Evolutionary conservation across 2,888 invertebrate species (phyloP).

Genomic region (Chromoteleia sp.): DNA sequence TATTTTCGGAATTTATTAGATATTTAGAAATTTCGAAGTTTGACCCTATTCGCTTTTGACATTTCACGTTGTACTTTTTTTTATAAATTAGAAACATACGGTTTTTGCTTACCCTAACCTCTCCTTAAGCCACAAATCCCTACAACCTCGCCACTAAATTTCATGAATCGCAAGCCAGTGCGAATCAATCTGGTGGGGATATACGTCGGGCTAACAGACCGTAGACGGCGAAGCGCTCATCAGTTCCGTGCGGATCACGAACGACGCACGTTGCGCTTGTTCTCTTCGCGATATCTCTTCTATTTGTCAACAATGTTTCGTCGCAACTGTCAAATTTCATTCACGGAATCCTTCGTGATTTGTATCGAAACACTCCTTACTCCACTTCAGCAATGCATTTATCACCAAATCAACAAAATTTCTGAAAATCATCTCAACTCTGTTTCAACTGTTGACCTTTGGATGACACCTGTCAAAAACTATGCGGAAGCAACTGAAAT

Average conservation of each 20-base stretch:
- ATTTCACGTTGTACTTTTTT: not conserved
- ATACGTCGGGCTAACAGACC: constrained; percentile 56
- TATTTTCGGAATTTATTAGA: no score
- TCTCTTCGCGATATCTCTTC: not conserved
- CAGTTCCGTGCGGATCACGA: constrained; percentile 81
- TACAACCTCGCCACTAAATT: constrained; percentile 32
- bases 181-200: constrained; percentile 56
- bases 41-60: no score
- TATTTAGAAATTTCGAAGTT: no score
- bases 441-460: no score
- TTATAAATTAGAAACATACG: not conserved
- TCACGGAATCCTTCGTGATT: no score
- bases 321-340: no score
- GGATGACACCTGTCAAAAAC: no score
- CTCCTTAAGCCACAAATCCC: constrained; percentile 9
- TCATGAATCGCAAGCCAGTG: constrained; percentile 42
- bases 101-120: not conserved
- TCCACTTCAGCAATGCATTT: no score
- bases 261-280: constrained; percentile 46
- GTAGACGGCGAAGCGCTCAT: constrained; percentile 67
- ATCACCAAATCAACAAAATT: no score
- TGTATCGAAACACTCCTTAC: not conserved
- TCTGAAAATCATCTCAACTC: no score
- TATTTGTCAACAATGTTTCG: constrained; percentile 1
- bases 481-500: no score